A percentile compares a stretch with the other conserved stretches of the same genome.
Evolutionary conservation across 37 sponge, comb jelly and placozoan species (phyloP).

Genomic region (Spongilla lacustris): DNA sequence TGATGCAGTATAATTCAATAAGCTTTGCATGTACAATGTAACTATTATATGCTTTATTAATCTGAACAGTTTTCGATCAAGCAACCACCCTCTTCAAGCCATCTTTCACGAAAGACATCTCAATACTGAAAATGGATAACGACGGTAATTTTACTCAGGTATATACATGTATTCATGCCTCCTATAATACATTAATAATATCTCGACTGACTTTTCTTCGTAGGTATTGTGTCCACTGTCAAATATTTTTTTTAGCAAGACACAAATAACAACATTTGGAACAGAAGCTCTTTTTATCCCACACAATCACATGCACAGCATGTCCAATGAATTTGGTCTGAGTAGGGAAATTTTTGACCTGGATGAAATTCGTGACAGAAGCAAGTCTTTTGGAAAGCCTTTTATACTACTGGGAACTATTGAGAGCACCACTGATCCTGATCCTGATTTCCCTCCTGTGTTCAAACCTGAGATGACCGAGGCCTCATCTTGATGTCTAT

Average conservation of each 20-base stretch:
- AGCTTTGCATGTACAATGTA: background rate
- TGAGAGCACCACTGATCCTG: background rate
- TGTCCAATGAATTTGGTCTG: background rate
- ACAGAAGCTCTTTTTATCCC: slow-evolving; percentile 14
- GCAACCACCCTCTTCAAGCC: background rate
- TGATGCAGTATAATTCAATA: no score
- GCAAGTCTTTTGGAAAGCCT: background rate
- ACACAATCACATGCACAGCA: background rate
- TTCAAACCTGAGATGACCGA: background rate
- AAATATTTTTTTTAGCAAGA: background rate
- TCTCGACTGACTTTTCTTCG: background rate
- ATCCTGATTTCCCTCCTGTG: background rate
- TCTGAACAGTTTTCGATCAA: background rate
- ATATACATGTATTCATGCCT: background rate
- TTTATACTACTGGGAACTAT: background rate
- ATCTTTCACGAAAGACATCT: slow-evolving; percentile 21
- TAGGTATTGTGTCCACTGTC: background rate
- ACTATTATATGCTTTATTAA: background rate
- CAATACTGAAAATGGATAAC: slow-evolving; percentile 16
- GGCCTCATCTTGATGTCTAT: slow-evolving; percentile 18
- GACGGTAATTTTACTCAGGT: background rate
- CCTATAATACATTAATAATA: background rate
- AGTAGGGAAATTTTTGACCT: background rate
- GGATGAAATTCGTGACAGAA: background rate
- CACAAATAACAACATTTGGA: slow-evolving; percentile 6